phyloP scores from a whole-genome alignment of 2,113 vertebrate species.

The Tonatia bakeri region DNA sequence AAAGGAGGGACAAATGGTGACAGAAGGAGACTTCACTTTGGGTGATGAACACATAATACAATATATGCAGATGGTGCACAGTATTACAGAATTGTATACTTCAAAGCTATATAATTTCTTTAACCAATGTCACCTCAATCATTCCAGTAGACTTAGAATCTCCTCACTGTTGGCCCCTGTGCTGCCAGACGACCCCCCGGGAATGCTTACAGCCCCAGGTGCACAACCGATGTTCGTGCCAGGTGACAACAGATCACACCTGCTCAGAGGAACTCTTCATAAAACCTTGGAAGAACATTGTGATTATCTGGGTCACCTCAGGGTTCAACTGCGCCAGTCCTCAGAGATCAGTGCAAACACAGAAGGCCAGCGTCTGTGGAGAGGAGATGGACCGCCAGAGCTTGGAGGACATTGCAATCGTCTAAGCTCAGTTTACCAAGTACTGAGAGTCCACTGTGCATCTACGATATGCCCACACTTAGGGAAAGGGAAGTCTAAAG shows the following conservation, averaged over 20 bases:
- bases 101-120: not conserved
- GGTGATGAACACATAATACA: too few species aligned
- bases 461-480: rapidly evolving
- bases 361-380: not conserved
- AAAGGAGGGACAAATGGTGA: too few species aligned
- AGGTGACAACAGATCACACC: not conserved
- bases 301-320: not conserved
- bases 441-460: not conserved
- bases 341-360: too few species aligned
- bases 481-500: not conserved
- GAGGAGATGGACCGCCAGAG: not conserved
- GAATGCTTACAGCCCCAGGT: rapidly evolving
- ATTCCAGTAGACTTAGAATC: not conserved
- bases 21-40: too few species aligned
- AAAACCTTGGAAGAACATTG: not conserved
- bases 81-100: not conserved
- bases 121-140: not conserved
- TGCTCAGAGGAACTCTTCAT: not conserved
- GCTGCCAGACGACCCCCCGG: rapidly evolving
- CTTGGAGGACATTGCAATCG: not conserved
- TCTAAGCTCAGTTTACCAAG: not conserved
- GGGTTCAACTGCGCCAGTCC: too few species aligned
- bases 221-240: rapidly evolving
- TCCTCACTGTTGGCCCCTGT: not conserved
- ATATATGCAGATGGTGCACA: too few species aligned